These are phyloP conservation scores for Anolis apletophallus DNA, from an alignment of 2,797 vertebrate genomes.

Conservation along the genomic window DNA sequence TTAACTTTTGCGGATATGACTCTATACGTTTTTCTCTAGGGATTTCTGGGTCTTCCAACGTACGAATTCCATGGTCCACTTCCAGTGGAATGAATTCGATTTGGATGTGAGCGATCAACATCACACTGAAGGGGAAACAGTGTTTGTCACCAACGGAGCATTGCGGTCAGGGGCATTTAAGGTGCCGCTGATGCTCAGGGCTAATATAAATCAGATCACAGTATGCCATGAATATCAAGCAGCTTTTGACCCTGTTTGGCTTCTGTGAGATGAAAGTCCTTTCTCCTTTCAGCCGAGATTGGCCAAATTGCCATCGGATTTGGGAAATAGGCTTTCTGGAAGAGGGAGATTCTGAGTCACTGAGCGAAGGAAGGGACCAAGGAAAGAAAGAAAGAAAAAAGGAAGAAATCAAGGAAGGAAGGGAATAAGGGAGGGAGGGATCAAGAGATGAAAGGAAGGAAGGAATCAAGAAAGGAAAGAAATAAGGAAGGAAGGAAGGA, in stretches of 20 bases:
- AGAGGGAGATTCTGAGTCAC: neutral
- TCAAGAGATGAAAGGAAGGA: neutral
- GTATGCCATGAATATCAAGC: conserved; percentile 16
- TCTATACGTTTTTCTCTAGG: too few species aligned
- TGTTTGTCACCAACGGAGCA: neutral
- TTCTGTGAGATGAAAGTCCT: neutral
- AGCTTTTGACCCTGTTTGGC: conserved; percentile 12
- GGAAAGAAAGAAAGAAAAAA: neutral
- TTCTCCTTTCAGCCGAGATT: neutral
- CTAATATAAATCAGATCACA: conserved; percentile 23
- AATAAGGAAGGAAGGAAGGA: neutral
- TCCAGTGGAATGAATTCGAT: neutral
- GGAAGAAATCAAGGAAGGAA: neutral
- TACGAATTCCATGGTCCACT: too few species aligned
- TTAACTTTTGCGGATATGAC: too few species aligned
- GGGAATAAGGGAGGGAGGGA: neutral
- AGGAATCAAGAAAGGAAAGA: too few species aligned
- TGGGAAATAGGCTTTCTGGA: neutral
- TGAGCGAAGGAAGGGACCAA: too few species aligned
- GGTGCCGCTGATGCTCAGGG: neutral
- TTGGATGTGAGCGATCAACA: neutral
- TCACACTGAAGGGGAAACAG: neutral
- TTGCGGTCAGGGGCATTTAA: conserved; percentile 8
- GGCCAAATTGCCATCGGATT: neutral
- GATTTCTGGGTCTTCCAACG: too few species aligned